Conservation (phyloP, 2,888 invertebrate genomes). For the Caenorhabditis sp. region DNA sequence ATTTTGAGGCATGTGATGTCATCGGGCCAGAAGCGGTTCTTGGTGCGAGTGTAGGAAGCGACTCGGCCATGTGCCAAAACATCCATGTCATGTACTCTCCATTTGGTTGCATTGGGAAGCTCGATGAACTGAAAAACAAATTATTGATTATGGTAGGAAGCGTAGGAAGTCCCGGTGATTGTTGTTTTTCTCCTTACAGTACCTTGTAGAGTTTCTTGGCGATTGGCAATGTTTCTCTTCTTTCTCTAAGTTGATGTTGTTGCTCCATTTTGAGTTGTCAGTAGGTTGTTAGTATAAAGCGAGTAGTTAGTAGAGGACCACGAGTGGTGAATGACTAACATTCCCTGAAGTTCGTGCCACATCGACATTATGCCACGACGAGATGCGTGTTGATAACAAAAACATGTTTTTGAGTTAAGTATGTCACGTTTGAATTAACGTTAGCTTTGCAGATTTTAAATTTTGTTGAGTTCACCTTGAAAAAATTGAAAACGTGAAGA, state of each 20-base stretch:
- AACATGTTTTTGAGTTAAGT: too few relatives aligned
- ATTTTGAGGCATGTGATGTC: slow-evolving; percentile 24
- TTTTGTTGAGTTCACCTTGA: too few relatives aligned
- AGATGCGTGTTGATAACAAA: too few relatives aligned
- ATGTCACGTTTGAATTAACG: too few relatives aligned
- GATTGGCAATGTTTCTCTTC: slow-evolving; percentile 13
- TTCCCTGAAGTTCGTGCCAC: background rate
- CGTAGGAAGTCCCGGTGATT: too few relatives aligned
- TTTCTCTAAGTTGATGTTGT: background rate
- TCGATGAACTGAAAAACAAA: slow-evolving; percentile 20
- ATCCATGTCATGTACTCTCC: slow-evolving; percentile 24
- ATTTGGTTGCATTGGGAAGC: slow-evolving; percentile 19
- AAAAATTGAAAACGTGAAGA: too few relatives aligned
- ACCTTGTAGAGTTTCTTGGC: slow-evolving; percentile 33
- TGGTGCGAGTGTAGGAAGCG: slow-evolving; percentile 23
- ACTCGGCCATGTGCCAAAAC: slow-evolving; percentile 26
- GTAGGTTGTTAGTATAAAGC: slow-evolving; percentile 12
- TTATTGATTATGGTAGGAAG: too few relatives aligned
- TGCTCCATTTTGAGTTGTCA: slow-evolving; percentile 14
- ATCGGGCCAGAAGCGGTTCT: slow-evolving; percentile 21
- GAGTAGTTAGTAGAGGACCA: background rate
- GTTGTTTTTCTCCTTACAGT: background rate
- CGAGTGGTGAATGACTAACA: background rate
- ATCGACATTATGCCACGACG: background rate
- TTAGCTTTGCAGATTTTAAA: too few relatives aligned